Evolutionary conservation across 2,113 vertebrate species (phyloP).

Genomic region (Xenopus laevis): DNA sequence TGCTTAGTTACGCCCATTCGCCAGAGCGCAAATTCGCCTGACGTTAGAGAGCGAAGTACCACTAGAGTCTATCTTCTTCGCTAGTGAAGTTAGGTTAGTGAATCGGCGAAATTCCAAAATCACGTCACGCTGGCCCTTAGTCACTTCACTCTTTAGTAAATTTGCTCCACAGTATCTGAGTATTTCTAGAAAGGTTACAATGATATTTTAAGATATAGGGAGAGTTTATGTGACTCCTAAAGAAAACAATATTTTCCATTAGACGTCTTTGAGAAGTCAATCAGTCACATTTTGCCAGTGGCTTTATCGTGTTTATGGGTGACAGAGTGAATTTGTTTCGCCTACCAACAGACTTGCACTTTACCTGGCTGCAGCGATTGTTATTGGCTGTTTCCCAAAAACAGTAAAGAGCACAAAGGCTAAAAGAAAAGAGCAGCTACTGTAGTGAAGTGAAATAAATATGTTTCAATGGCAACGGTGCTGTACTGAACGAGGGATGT

Average conservation of each 20-base stretch:
- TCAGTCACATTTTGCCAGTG: slow-evolving; percentile 1
- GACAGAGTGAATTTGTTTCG: background rate
- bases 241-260: background rate
- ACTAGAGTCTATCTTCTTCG: no score
- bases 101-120: no score
- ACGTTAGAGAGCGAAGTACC: no score
- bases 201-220: no score
- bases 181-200: no score
- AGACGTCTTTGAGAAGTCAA: background rate
- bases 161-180: no score
- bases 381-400: slow-evolving; percentile 15
- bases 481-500: slow-evolving; percentile 1
- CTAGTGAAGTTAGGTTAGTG: no score
- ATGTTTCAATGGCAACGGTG: background rate
- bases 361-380: background rate
- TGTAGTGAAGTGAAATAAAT: slow-evolving; percentile 1
- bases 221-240: no score
- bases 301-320: background rate
- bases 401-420: slow-evolving; percentile 10
- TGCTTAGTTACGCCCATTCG: no score
- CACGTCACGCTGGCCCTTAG: no score
- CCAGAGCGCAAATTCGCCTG: no score
- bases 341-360: background rate
- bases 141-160: no score
- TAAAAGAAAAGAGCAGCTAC: background rate